Conservation (phyloP, 2,113 vertebrate species). For the Forbesichthys papilliferus region DNA sequence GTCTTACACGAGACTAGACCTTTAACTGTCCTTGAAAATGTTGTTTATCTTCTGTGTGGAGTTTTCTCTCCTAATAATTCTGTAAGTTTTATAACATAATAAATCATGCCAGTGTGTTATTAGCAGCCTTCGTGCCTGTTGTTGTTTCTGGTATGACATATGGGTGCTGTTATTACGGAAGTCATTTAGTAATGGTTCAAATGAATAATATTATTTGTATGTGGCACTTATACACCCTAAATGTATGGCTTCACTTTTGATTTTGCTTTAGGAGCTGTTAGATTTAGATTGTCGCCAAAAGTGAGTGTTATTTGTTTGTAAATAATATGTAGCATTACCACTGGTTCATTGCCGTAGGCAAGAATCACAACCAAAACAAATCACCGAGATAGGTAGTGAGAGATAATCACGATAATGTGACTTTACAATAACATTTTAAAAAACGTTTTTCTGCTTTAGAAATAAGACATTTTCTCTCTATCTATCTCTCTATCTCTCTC, state of each 20-base stretch:
- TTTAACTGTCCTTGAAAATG: slow-evolving; percentile 22
- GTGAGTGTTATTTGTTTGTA: too few relatives aligned
- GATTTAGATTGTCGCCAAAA: not conserved
- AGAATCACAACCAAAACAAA: not conserved
- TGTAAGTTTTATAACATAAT: not conserved
- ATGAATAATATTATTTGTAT: not conserved
- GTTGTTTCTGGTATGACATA: not conserved
- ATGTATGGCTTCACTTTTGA: not conserved
- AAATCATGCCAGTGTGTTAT: not conserved
- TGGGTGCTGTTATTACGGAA: not conserved
- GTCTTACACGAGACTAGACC: slow-evolving; percentile 24
- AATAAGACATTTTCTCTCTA: too few relatives aligned
- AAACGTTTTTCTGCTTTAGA: too few relatives aligned
- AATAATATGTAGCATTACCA: too few relatives aligned
- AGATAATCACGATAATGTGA: too few relatives aligned
- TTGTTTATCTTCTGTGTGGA: slow-evolving; percentile 16
- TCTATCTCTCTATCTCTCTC: not conserved
- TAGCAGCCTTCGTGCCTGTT: not conserved
- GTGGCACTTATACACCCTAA: too few relatives aligned
- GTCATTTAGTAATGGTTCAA: not conserved
- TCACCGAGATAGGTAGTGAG: too few relatives aligned
- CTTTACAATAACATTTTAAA: too few relatives aligned
- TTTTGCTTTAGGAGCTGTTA: not conserved
- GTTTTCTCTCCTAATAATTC: slow-evolving; percentile 16
- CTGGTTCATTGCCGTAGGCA: not conserved